These are phyloP conservation scores for Epistrophe eligans DNA, from an alignment of 2,888 invertebrate genomes.

Conservation along the genomic window DNA sequence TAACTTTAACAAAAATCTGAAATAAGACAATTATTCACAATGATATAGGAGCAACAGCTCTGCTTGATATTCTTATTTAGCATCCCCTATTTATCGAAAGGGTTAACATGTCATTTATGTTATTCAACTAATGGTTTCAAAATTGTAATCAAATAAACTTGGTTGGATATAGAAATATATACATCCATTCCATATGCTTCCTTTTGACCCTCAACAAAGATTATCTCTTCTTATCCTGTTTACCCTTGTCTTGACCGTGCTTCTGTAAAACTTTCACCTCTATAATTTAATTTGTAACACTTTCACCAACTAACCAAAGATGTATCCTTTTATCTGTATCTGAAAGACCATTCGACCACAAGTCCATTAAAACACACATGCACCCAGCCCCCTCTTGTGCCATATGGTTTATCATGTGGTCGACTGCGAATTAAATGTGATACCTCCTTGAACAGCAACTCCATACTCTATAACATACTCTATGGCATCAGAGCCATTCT, in stretches of 20 bases:
- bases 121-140: conserved; percentile 21
- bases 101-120: conserved; percentile 29
- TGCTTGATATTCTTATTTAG: no score
- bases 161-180: not conserved
- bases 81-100: not conserved
- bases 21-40: no score
- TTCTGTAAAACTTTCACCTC: conserved; percentile 69
- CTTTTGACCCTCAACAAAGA: conserved; percentile 14
- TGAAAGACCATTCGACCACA: conserved; percentile 67
- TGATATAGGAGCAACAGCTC: no score
- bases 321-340: conserved; percentile 47
- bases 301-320: conserved; percentile 60
- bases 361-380: conserved; percentile 71
- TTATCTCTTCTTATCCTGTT: conserved; percentile 40
- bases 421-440: conserved; percentile 66
- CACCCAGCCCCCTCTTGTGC: conserved; percentile 12
- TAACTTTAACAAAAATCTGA: no score
- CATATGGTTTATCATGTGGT: conserved; percentile 68
- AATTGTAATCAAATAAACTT: conserved; percentile 36
- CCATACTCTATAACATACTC: no score
- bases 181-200: not conserved
- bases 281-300: conserved; percentile 70
- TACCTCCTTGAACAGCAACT: conserved; percentile 60
- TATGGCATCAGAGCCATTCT: not conserved
- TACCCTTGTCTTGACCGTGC: conserved; percentile 17